Evolutionary conservation across 2,797 vertebrate species (phyloP), one percentile per base, ranked within the genome.

Genomic region (Muscicapa comitata): DNA sequence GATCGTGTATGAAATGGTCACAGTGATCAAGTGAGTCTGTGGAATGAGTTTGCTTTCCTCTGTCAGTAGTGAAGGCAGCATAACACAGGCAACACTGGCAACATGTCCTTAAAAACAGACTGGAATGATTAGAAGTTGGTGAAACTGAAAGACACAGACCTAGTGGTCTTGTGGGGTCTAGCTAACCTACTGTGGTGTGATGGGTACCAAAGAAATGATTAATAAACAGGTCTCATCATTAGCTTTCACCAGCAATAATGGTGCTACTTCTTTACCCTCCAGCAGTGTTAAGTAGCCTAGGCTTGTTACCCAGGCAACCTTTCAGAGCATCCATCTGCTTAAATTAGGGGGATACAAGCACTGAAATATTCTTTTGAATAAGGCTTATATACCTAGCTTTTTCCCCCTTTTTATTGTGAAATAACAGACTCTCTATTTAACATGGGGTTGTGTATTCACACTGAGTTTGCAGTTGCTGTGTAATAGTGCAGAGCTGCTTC

Each of bases 281-380:
- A 10, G 38, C 72, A 62, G 16, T 45, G 76, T 68, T 72, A 68
- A 79, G 26, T 79, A 94, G 59, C 45, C 82, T 38, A 82, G 31
- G 40, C 71, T 82, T 79, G 86, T 94, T 90, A 80, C 86, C 26
- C 2, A 66, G 80, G 72, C 68, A 90, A 92, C 83, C 33, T 90
- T 92, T 94, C 51, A 70, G 15, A 83, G 68, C 68, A 90, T 73
- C 59, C 59, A 80, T 86, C 68, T 83, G 79, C 72, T 83, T 92
- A 65, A 82, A 92, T 92, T 86, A 92, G 67, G 58, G 37, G 59
- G 29, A 45, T 92, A 18, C 67, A 72, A 59, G 50, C 54, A 50
- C 55, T 83, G 72, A 54, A 86, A 73, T 88, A 65, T 37, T 61
- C 42, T 80, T 79, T 50, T 90, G 72, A 90, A 70, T 65, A 73